Conservation (phyloP, 2,113 vertebrate species). For the Callipepla californica region DNA sequence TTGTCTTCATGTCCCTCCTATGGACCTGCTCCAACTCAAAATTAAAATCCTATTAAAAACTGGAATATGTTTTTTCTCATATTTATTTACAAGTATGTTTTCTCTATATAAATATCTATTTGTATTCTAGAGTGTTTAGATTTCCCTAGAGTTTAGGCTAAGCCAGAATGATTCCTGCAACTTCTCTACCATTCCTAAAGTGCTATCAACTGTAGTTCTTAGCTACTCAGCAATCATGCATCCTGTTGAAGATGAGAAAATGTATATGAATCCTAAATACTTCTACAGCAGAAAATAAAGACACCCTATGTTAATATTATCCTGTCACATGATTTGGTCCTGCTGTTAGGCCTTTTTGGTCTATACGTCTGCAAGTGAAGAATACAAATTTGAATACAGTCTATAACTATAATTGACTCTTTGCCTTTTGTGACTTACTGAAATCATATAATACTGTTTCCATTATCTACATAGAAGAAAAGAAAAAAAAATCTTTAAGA, state of each 20-base stretch:
- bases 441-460: conserved; percentile 15
- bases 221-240: background rate
- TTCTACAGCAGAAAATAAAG: background rate
- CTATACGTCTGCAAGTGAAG: background rate
- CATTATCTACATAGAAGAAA: background rate
- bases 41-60: background rate
- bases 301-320: background rate
- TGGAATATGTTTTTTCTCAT: background rate
- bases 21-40: no score
- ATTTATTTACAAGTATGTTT: background rate
- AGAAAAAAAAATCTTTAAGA: background rate
- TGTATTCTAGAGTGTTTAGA: background rate
- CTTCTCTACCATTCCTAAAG: background rate
- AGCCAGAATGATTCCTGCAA: background rate
- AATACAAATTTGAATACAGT: background rate
- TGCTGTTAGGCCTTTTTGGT: background rate
- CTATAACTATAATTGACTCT: background rate
- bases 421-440: background rate
- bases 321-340: background rate
- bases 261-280: background rate
- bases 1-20: no score
- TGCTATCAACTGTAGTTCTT: background rate
- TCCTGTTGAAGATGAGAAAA: background rate
- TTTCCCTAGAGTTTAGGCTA: background rate
- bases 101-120: background rate